Evolutionary conservation across 2,888 invertebrate genomes (phyloP), one percentile per base, ranked within the genome.

Genomic region (Drosophila macrospina): DNA sequence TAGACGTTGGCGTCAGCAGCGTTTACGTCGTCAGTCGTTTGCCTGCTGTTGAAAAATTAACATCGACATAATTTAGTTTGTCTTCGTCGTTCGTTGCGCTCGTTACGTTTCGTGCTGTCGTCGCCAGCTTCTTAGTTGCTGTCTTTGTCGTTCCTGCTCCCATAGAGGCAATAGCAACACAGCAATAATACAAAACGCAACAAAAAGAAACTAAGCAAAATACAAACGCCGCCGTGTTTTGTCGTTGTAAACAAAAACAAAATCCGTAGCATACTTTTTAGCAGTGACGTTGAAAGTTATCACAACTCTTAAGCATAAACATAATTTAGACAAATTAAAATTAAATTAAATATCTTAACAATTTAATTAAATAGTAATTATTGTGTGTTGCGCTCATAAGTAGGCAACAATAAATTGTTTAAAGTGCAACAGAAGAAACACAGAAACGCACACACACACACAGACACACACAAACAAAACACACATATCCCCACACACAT

Each of bases 61-160:
- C 89, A 79, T 89, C 85, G 89, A 73, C 77, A 79, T 86, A 78
- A 86, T 88, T 90, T 87, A 90, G 90, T 90, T 88, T 82, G 88
- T 82, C 84, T 89, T 88, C 80, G 89, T 81, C 89, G 81, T 83
- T 90, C 88, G 88, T 80, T 85, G 86, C 71, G 89, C 77, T 90
- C 80, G 90, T 84, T 85, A 88, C 90, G 76, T 78, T 73, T 67
- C 78, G 74, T 78, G 60, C 47, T 56, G 61, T 52, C 60, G 65
- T 55, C 47, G 48, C 52, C 57, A 50, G 44, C 39, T 44, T 54
- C 30, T 30, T 47, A 47, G 36, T 52, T 61, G 54, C 37, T 34
- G 71, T 37, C 36, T 50, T 54, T 67, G 52, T 57, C 42, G 36
- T 66, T 62, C 55, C 62, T 60, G 65, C 39, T 45, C 44, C 44